Base-by-base conservation (phyloP, 2,113 vertebrate species). In the Eudyptes chrysolophus region DNA sequence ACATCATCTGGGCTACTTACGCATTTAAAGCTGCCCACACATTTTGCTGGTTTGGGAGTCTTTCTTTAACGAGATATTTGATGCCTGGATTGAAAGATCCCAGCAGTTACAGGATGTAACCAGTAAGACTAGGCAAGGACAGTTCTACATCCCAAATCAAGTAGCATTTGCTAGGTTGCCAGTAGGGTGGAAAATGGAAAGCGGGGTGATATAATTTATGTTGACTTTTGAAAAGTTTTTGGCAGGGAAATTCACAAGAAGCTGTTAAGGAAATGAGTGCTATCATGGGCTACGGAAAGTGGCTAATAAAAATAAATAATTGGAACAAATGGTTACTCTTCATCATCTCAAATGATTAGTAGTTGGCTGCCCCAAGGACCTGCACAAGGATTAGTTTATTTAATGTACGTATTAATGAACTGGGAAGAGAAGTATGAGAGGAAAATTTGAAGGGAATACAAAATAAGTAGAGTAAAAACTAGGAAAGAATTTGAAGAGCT, bases 261-360 rank as follows among this genome's bases (percentile, higher is more conserved):
- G 93, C 95, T 95, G 82, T 96, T 93, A 96, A 94, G 94, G 93
- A 97, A 97, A 97, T 90, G 87, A 88, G 84, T 25, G 66, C 87
- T 92, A 94, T 95, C 93, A 90, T 75, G 75, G 84, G 60, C 87
- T 93, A 90, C 2, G 52, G 90, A 89, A 90, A 96, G 60, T 60
- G 70, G 87, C 82, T 96, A 96, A 90, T 96, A 97, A 97, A 97
- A 97, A 97, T 94, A 97, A 96, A 94, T 93, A 95, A 94, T 93
- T 89, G 92, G 94, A 97, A 94, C 85, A 93, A 96, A 97, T 91
- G 92, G 89, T 87, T 96, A 87, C 91, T 96, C 97, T 96, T 94
- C 92, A 86, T 92, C 89, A 86, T 57, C 87, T 94, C 89, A 92
- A 55, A 66, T 82, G 89, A 90, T 84, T 77, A 94, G 83, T 55